Evolutionary conservation across 2,113 vertebrate genomes (phyloP), one percentile per base, ranked within the genome.

Genomic region (Theropithecus gelada): DNA sequence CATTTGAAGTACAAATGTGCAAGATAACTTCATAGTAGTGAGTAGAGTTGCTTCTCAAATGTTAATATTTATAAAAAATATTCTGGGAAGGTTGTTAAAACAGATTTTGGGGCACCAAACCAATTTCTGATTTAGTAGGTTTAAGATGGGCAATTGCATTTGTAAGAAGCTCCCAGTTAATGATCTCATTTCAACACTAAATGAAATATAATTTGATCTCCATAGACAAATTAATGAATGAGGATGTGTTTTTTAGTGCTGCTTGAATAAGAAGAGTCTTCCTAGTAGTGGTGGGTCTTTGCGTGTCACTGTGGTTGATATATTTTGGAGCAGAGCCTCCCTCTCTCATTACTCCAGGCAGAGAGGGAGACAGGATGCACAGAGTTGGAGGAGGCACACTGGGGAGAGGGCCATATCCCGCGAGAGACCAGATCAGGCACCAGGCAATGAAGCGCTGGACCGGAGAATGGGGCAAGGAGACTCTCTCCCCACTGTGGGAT

Each of bases 401-500:
- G 30, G n/a, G 52, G 12, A 40, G 16, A 11, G 4, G 23, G 35
- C 40, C 43, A 20, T 20, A 45, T 1, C 1, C 25, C 52, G 17
- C 6, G 10, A 52, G 4, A 14, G 27, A 27, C 3, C 17, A 81
- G 14, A 2, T 18, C 38, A 52, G n/a, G 30, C 9, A 16, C 3
- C 0, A 30, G 27, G 6, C 6, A 8, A 11, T 32, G 61, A 50
- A 27, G 16, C 45, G 5, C 64, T 10, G 27, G 10, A 2, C 4
- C 2, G 3, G 61, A 72, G 45, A 68, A 35, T 12, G 9, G 10
- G 12, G 2, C 72, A 6, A 1, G 59, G 3, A 55, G 8, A 20
- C 59, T 32, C 25, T 8, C 1, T 79, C 6, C 6, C 48, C 59
- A 4, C 25, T 23, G 18, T 48, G 25, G 8, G n/a, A 8, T 25